These are phyloP conservation scores for Schizaphis graminum DNA, from an alignment of 2,888 invertebrate genomes.

Conservation along the genomic window DNA sequence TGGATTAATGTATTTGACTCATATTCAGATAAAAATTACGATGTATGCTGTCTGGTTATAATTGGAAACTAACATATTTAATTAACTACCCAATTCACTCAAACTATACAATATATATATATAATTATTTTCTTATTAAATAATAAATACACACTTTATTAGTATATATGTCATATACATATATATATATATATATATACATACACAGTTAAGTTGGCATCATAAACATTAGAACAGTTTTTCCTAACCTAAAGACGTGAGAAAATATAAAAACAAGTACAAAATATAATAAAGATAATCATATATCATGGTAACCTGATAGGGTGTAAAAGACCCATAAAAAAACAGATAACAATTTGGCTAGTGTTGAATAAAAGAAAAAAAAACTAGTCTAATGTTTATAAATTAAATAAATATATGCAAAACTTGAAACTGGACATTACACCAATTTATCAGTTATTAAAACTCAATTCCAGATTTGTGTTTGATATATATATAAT, in stretches of 20 bases:
- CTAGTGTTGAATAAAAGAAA: background rate
- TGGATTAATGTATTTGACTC: background rate
- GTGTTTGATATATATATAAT: background rate
- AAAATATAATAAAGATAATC: constrained; percentile 9
- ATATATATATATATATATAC: no score
- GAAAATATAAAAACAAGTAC: background rate
- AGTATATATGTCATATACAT: background rate
- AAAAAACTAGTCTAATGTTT: background rate
- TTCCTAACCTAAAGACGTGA: background rate
- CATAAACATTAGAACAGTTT: constrained; percentile 15
- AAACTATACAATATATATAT: background rate
- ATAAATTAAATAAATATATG: background rate
- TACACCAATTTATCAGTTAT: background rate
- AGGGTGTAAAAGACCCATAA: constrained; percentile 3
- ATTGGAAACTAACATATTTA: background rate
- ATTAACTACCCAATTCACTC: background rate
- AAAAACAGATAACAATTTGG: constrained; percentile 14
- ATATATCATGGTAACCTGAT: constrained; percentile 22
- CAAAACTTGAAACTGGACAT: background rate
- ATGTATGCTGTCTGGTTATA: background rate
- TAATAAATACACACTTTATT: background rate
- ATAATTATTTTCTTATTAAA: background rate
- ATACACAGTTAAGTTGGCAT: background rate
- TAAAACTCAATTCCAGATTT: background rate
- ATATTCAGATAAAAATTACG: background rate